Conservation (phyloP, 2,797 vertebrate genomes). For the Sebastes dallii region DNA sequence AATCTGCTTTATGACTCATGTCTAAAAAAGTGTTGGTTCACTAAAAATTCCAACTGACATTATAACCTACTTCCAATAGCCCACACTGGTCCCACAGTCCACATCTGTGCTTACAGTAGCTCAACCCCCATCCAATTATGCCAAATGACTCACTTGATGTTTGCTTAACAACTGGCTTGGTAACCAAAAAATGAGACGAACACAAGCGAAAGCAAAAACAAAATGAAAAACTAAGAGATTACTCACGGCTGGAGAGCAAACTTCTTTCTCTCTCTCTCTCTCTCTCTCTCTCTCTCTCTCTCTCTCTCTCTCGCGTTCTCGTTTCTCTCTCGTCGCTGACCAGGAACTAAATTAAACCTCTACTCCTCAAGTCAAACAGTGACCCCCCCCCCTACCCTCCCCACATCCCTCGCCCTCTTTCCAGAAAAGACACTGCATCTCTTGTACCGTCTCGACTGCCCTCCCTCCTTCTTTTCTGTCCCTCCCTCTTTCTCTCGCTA, state of each 20-base stretch:
- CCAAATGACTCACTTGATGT: slow-evolving; percentile 61
- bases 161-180: slow-evolving; percentile 55
- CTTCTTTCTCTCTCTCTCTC: slow-evolving; percentile 31
- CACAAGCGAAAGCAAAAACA: not conserved
- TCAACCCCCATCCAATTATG: slow-evolving; percentile 61
- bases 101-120: slow-evolving; percentile 61
- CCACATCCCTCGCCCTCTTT: slow-evolving; percentile 77
- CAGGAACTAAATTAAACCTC: slow-evolving; percentile 83
- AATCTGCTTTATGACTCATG: slow-evolving; percentile 21
- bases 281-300: slow-evolving; percentile 9
- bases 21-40: not conserved
- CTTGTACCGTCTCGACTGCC: slow-evolving; percentile 78
- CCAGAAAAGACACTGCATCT: slow-evolving; percentile 86
- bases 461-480: slow-evolving; percentile 62
- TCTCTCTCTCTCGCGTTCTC: slow-evolving; percentile 15
- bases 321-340: slow-evolving; percentile 62
- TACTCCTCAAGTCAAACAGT: slow-evolving; percentile 83
- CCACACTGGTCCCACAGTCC: slow-evolving; percentile 14
- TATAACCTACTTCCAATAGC: slow-evolving; percentile 14
- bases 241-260: slow-evolving; percentile 70
- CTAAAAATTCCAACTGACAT: slow-evolving; percentile 9
- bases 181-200: slow-evolving; percentile 35
- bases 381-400: slow-evolving; percentile 48
- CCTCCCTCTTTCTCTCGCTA: slow-evolving; percentile 69
- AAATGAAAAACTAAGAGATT: slow-evolving; percentile 27